Evolutionary conservation across 2,888 invertebrate species (phyloP), one percentile per base, ranked within the genome.

Genomic region (Mesoligia furuncula): DNA sequence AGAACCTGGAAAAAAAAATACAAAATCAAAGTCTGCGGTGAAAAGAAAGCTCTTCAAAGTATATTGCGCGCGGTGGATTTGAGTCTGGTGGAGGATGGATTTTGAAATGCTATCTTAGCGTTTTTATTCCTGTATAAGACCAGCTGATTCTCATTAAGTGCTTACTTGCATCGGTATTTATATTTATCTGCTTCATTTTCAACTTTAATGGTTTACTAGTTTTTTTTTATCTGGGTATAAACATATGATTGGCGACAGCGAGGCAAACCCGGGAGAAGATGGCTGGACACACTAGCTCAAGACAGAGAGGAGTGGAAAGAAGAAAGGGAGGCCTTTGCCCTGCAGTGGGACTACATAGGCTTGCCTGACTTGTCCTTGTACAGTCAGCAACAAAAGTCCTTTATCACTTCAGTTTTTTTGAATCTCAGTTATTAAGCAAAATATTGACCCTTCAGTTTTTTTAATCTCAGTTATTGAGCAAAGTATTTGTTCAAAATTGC

Each of bases 1-100:
- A 93, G 94, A 93, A 92, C 86, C 90, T 80, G 89, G 84, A 91
- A 93, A 93, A 93, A 93, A 84, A 93, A 94, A 90, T 88, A 90
- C 88, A 90, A 91, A 92, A 91, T 91, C 91, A 92, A 92, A 91
- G 91, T 90, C 90, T 90, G 89, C 83, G 86, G 79, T 86, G 86
- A 90, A 89, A 91, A 88, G 90, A 90, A 89, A 90, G 86, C 86
- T 87, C 91, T 89, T 87, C 80, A 88, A 87, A 90, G 88, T 86
- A 86, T 88, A 89, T 90, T 89, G 85, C 89, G 78, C 79, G 81
- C 71, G 80, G 80, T 70, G 78, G 70, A 86, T 85, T 89, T 83
- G 81, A 86, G 83, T 78, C 78, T 83, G 82, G 79, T 80, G 68
- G 64, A 54, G 54, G 74, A 78, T 74, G 81, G 66, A 77, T 75